Base-by-base conservation (phyloP, 2,113 vertebrate genomes). In the Trichechus manatus region DNA sequence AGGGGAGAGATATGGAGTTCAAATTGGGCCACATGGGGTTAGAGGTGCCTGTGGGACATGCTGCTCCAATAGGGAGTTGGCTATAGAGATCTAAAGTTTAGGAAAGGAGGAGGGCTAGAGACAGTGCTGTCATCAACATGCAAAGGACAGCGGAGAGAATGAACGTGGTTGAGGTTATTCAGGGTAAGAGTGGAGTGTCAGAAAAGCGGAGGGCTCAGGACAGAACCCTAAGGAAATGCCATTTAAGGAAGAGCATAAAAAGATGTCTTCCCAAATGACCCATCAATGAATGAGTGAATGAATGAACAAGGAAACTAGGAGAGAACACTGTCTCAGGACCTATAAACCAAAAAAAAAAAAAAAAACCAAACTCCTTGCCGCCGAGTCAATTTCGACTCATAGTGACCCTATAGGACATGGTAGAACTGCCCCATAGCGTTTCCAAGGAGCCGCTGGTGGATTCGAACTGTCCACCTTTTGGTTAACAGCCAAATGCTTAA, bases 91-190 rank as follows among this genome's bases (percentile, higher is more conserved):
- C 53, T 33, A 25, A 15, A 23, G 17, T 42, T 5, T 3, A 31
- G 42, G 66, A 56, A 53, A 25, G 29, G 17, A 5, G 6, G 23
- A 42, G 13, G 36, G 36, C 4, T 4, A 27, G n/a, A 39, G 63
- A 15, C 47, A 0, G 1, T 1, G 20, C 15, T 4, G 36, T 15
- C 53, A 0, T 9, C 33, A 5, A 19, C 23, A 1, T 3, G 20
- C 0, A 6, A 7, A 0, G 0, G 1, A n/a, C 9, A 10, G 31
- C 14, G 1, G 31, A 44, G 72, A 56, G 72, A 15, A 27, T 3
- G 22, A 20, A 23, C 1, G 15, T 4, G 0, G 23, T 29, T 50
- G 31, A 47, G 19, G 9, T 47, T 23, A 19, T 56, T 42, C 59
- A 29, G 44, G 27, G 61, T 33, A 44, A 50, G 17, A 7, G 3